Conservation (phyloP, 2,797 vertebrate genomes). For the Philypnodon macrostomus region DNA sequence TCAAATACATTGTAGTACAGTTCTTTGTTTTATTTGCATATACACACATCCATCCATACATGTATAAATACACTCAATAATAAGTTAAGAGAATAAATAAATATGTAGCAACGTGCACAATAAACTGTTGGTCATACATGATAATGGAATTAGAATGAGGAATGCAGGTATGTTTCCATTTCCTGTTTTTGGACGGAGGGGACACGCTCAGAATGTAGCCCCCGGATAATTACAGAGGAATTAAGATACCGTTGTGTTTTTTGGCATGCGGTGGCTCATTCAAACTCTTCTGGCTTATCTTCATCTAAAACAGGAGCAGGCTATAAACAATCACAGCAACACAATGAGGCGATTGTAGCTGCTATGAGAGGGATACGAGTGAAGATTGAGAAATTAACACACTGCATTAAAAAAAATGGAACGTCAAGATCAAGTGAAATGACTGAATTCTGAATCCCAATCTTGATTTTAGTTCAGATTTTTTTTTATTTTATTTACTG, state of each 20-base stretch:
- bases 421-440: conserved; percentile 26
- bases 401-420: background rate
- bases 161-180: conserved; percentile 8
- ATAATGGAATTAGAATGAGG: conserved; percentile 30
- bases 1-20: background rate
- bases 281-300: conserved; percentile 53
- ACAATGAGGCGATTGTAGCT: conserved; percentile 48
- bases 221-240: conserved; percentile 39
- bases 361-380: conserved; percentile 1
- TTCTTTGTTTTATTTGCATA: conserved; percentile 47
- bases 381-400: background rate
- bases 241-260: conserved; percentile 33
- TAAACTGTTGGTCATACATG: conserved; percentile 29
- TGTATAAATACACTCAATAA: conserved; percentile 65
- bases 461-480: too few relatives aligned
- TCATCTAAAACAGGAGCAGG: conserved; percentile 59
- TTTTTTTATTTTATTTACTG: too few relatives aligned
- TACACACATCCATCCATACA: conserved; percentile 37
- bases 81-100: conserved; percentile 75
- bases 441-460: too few relatives aligned
- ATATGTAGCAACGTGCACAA: conserved; percentile 16
- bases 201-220: conserved; percentile 28
- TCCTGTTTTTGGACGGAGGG: conserved; percentile 8
- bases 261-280: conserved; percentile 53
- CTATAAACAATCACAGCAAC: conserved; percentile 53